These are phyloP conservation scores for Lasioglossum albipes DNA, from an alignment of 1,140 invertebrate genomes.

Conservation along the genomic window DNA sequence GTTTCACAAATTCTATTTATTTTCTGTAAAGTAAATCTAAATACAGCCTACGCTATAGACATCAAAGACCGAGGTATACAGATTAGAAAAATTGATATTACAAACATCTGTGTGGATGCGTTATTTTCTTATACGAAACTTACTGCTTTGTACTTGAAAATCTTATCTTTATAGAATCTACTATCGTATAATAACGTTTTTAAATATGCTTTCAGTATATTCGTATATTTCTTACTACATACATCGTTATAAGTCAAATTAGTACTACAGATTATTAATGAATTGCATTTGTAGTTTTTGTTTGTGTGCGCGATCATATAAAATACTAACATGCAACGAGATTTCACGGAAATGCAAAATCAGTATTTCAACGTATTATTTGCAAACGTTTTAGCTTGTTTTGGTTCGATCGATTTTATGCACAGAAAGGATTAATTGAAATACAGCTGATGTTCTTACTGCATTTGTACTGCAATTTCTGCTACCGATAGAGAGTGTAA, in stretches of 20 bases:
- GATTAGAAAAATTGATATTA: constrained; percentile 2
- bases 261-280: constrained; percentile 18
- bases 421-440: constrained; percentile 32
- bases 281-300: background rate
- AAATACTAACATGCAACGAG: constrained; percentile 62
- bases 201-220: constrained; percentile 32
- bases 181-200: constrained; percentile 7
- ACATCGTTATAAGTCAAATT: constrained; percentile 4
- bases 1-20: background rate
- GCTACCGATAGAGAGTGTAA: constrained; percentile 16
- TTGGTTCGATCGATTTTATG: constrained; percentile 27
- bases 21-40: constrained; percentile 16
- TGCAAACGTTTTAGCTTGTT: constrained; percentile 14
- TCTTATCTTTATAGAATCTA: background rate
- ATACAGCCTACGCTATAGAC: background rate
- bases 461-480: constrained; percentile 10
- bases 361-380: background rate
- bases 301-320: constrained; percentile 44
- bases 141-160: constrained; percentile 25
- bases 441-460: constrained; percentile 20
- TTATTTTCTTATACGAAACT: constrained; percentile 14
- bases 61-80: background rate
- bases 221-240: constrained; percentile 16
- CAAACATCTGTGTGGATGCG: constrained; percentile 1
- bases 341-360: constrained; percentile 50